Evolutionary conservation across 37 sponge, comb jelly and placozoan genomes (phyloP), one percentile per base, ranked within the genome.

Genomic region (Halisarca cf. caerulea): DNA sequence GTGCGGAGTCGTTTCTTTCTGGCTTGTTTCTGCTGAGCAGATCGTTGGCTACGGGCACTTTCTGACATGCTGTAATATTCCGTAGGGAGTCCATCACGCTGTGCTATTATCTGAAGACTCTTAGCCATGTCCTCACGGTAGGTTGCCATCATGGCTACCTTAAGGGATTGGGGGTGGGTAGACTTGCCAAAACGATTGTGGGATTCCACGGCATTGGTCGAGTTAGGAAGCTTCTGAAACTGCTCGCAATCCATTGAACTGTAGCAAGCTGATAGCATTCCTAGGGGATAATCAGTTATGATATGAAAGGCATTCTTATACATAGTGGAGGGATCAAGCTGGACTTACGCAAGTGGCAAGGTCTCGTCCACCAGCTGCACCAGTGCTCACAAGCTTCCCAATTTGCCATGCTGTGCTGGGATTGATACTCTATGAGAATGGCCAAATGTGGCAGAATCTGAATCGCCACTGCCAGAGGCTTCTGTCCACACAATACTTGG

Each of bases 121-220:
- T 20, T 64, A 11, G 86, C 66, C 80, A 79, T 86, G 43, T 80
- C 87, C n/a, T 57, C 40, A n/a, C 41, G 8, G 28, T 79, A 11
- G n/a, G 54, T 68, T 23, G 70, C 21, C 45, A 68, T 25, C 70
- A 83, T 39, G 3, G 72, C 70, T 11, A 25, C 27, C n/a, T 38
- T 64, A 27, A 83, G 83, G n/a, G 58, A 58, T 18, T 44, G 55
- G n/a, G 82, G 64, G 24, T 59, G 40, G 24, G 61, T 8, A 42
- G 18, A 11, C 32, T 83, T 83, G 2, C 71, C 66, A 17, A 21
- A 20, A 40, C 54, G 44, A 37, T 83, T 83, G 70, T 83, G 83
- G 33, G 72, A 69, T 25, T 83, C 83, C 32, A 83, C 83, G 66
- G 70, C 83, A 66, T 83, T 83, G 4, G 71, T 83, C 17, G 83